Base-by-base conservation (phyloP, 2,113 vertebrate species). In the Oceanodroma tethys region DNA sequence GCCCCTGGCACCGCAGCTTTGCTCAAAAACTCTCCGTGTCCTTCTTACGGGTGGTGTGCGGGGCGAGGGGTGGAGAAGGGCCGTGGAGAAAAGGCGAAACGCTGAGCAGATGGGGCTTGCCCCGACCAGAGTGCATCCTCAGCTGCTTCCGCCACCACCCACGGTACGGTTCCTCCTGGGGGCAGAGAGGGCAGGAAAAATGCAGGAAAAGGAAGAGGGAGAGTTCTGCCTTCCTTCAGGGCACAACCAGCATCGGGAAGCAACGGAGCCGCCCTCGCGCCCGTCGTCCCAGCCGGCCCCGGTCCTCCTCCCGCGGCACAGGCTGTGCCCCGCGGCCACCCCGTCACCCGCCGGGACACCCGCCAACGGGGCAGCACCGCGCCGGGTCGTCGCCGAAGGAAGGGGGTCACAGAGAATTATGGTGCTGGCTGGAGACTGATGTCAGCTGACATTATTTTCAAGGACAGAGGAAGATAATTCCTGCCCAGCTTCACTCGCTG, bases 371-470 rank as follows among this genome's bases (percentile, higher is more conserved):
- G 65, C 59, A 22, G 55, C 34, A 2, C 23, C 1, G 23, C 47
- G 8, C 47, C 12, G 47, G 47, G 47, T 22, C 21, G 11, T 6
- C 21, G 5, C 7, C 1, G 23, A 10, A 8, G 19, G 36, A 9
- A 16, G 10, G 11, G 16, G 18, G 6, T 38, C 55, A 3, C 2
- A 0, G 11, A 17, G 40, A 11, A 3, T 0, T 0, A 6, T 1
- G 2, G 76, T 4, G 62, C 0, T 32, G 68, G 53, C 68, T 68
- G 76, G 87, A 29, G 40, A 7, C 8, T 0, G 34, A 2, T 43
- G 32, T 0, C 76, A n/a, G 66, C 66, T 23, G 52, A 4, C 7
- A 4, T 8, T 5, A 16, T 3, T 34, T n/a, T 7, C 86, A 65
- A 86, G 89, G 93, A 30, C 50, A 48, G 50, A 63, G 45, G 60